phyloP scores from a whole-genome alignment of 2,113 vertebrate genomes.

The Macaca mulatta region DNA sequence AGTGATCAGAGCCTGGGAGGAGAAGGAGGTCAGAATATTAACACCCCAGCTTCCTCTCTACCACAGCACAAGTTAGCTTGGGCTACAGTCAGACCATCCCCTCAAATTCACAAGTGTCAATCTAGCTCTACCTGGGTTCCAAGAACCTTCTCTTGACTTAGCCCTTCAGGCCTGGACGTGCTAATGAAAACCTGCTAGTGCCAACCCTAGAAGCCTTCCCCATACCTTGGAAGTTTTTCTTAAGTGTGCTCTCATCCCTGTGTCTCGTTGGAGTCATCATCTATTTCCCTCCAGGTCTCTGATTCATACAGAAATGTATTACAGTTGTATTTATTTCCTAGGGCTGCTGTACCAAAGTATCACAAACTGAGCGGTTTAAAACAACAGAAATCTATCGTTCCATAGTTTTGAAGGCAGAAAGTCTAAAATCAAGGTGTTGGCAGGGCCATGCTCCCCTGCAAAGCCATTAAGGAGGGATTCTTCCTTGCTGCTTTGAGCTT shows the following conservation, averaged over 20 bases:
- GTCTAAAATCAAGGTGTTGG: neutral
- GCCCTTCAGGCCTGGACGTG: neutral
- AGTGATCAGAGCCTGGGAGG: neutral
- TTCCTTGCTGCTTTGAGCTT: neutral
- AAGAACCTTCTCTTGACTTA: neutral
- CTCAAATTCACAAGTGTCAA: neutral
- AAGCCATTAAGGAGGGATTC: neutral
- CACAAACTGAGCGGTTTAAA: neutral
- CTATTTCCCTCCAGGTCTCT: neutral
- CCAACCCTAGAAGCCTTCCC: neutral
- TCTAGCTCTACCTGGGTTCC: neutral
- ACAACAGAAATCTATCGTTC: neutral
- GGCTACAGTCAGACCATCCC: neutral
- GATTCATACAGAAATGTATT: neutral
- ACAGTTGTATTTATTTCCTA: neutral
- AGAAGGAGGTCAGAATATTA: neutral
- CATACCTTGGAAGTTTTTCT: neutral
- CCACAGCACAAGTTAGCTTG: neutral
- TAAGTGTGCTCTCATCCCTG: neutral
- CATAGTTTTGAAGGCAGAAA: neutral
- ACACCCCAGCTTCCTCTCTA: neutral
- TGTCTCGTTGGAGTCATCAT: rapidly evolving
- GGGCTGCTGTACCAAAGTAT: neutral
- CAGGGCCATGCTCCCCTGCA: neutral
- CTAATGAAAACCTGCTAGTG: neutral